A percentile compares a stretch with the other conserved stretches of the same genome.
These are phyloP conservation scores for Phyllotis vaccarum DNA, from an alignment of 2,797 vertebrate species.

Conservation along the genomic window DNA sequence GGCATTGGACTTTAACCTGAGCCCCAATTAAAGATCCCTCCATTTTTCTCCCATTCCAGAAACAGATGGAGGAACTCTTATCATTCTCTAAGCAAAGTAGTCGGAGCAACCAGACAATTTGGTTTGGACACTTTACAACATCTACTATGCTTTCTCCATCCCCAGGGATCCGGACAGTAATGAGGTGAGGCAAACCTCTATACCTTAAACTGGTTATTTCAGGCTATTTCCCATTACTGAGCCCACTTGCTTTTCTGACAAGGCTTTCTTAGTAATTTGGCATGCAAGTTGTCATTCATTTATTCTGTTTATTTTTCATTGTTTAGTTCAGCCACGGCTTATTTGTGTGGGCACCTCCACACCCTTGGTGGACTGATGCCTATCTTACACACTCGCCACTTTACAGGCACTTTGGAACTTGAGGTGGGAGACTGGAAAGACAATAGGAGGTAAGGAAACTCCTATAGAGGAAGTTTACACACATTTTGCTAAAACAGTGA, in stretches of 20 bases:
- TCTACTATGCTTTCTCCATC: constrained; percentile 95
- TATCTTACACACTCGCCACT: constrained; percentile 94
- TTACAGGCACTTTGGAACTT: constrained; percentile 94
- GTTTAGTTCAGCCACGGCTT: constrained; percentile 94
- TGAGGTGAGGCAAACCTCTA: constrained; percentile 90
- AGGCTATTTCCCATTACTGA: constrained; percentile 21
- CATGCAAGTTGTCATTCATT: constrained; percentile 1
- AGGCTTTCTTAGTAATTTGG: constrained; percentile 33
- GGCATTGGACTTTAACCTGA: constrained; percentile 52
- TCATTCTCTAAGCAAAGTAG: constrained; percentile 91
- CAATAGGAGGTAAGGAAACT: constrained; percentile 91
- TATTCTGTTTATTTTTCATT: constrained; percentile 63
- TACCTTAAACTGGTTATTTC: constrained; percentile 44
- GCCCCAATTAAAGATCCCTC: constrained; percentile 30
- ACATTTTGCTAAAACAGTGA: constrained; percentile 46
- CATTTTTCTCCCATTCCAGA: constrained; percentile 87
- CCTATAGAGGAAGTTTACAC: not conserved
- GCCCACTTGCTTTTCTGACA: constrained; percentile 36
- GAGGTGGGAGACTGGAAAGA: constrained; percentile 99
- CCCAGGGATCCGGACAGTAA: constrained; percentile 93
- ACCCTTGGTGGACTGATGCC: constrained; percentile 96
- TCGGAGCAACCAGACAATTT: constrained; percentile 95
- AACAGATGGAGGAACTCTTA: constrained; percentile 92
- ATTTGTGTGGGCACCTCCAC: constrained; percentile 98
- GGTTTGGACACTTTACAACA: constrained; percentile 99